Base-by-base conservation (phyloP, 1,140 invertebrate species). In the Cyphomyrmex costatus region DNA sequence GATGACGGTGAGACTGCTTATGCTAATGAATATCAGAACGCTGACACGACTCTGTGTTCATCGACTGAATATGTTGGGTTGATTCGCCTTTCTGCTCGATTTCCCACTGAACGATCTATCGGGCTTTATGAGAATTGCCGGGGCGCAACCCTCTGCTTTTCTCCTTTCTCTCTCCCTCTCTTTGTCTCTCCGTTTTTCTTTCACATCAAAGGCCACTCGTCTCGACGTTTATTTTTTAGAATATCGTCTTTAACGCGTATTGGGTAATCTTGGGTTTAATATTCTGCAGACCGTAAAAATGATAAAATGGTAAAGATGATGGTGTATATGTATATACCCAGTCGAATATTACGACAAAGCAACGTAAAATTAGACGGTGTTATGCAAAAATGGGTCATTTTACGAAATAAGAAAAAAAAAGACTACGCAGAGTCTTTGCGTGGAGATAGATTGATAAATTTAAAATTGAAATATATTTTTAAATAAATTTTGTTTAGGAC, bases 41-140 rank as follows among this genome's bases (percentile, higher is more conserved):
- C 6, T 27, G 51, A 21, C 24, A 27, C 21, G n/a, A 58, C 21
- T 42, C 27, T 27, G 12, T 46, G 66, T 24, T n/a, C 24, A 36
- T 82, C 24, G 79, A 58, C 66, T 30, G 24, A n/a, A 66, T 66
- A 70, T 42, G 51, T 66, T 66, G 8, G 16, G 49, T 56, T 86
- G 85, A 86, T 86, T 71, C 61, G 63, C 8, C 51, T 49, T 86
- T 82, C 53, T 56, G 27, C 63, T 68, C 60, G 49, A 30, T 86
- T 82, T 70, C n/a, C 21, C 8, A 60, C 51, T 36, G 27, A 83
- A 86, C 85, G 46, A 86, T 86, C 78, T 83, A 83, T 82, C 65
- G 77, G 49, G n/a, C 79, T 86, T 86, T 86, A 86, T 16, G 77
- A 61, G 74, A 58, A 58, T 46, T 66, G 33, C 74, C 10, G 16